Evolutionary conservation across 30 jellyfish, hydroid and myxozoan species (phyloP).

Genomic region (Pseudorhiza aurosa): DNA sequence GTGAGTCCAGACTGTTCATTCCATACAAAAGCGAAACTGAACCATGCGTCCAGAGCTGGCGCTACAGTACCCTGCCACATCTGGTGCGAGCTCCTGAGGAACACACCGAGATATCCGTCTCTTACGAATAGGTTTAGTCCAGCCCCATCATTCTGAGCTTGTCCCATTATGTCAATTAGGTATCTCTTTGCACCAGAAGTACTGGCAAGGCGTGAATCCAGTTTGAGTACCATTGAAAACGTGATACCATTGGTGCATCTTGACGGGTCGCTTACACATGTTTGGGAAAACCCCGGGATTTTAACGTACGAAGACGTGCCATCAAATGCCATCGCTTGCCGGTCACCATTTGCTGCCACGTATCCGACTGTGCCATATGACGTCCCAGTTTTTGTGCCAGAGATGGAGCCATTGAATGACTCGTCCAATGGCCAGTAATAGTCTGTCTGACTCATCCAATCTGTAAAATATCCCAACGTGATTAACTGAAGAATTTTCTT

Average conservation of each 20-base stretch:
- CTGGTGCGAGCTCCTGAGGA: slow-evolving; percentile 28
- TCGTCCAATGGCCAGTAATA: slow-evolving; percentile 90
- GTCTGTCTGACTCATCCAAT: slow-evolving; percentile 81
- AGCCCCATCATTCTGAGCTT: slow-evolving; percentile 44
- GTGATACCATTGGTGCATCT: slow-evolving; percentile 88
- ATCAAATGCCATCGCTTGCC: slow-evolving; percentile 63
- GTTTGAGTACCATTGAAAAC: slow-evolving; percentile 60
- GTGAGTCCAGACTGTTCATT: slow-evolving; percentile 69
- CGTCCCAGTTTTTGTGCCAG: slow-evolving; percentile 81
- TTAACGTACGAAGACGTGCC: slow-evolving; percentile 60
- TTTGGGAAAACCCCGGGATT: slow-evolving; percentile 43
- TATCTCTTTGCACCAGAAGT: slow-evolving; percentile 3
- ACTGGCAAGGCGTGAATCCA: slow-evolving; percentile 15
- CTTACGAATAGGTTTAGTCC: slow-evolving; percentile 56
- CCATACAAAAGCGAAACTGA: slow-evolving; percentile 78
- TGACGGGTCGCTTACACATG: slow-evolving; percentile 85
- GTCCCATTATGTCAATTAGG: slow-evolving; percentile 78
- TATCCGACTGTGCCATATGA: slow-evolving; percentile 53
- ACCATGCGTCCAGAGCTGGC: slow-evolving; percentile 59
- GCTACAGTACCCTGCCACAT: slow-evolving; percentile 30
- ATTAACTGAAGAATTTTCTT: no score
- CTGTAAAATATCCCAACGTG: slow-evolving; percentile 13
- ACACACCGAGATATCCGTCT: slow-evolving; percentile 48
- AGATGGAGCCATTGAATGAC: slow-evolving; percentile 25
- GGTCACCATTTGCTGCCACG: neutral